These are phyloP conservation scores for Dastarcus helophoroides DNA, from an alignment of 2,888 invertebrate genomes.

Conservation along the genomic window DNA sequence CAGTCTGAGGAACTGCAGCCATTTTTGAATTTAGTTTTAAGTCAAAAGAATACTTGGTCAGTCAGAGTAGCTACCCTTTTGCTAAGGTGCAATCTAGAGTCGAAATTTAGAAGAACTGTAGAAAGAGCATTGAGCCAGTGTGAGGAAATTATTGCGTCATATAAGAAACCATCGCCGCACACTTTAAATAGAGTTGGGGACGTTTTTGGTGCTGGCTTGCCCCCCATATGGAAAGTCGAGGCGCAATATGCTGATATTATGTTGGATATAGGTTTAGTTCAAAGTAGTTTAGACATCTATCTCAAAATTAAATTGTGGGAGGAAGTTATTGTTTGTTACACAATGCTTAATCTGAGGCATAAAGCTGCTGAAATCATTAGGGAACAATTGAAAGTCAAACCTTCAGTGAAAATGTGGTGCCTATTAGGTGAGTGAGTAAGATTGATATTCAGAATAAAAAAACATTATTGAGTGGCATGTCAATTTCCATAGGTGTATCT, in stretches of 20 bases:
- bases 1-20: constrained; percentile 73
- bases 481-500: too few species aligned
- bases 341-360: constrained; percentile 67
- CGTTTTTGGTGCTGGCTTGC: constrained; percentile 61
- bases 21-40: constrained; percentile 57
- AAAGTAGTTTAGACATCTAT: constrained; percentile 73
- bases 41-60: constrained; percentile 62
- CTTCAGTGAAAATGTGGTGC: constrained; percentile 80
- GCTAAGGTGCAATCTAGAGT: constrained; percentile 66
- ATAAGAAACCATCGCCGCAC: constrained; percentile 35
- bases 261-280: constrained; percentile 68
- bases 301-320: constrained; percentile 76
- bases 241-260: constrained; percentile 68
- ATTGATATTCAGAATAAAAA: constrained; percentile 2
- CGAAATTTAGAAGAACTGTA: constrained; percentile 65
- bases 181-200: constrained; percentile 40
- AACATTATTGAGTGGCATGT: too few species aligned
- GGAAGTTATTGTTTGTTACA: constrained; percentile 85
- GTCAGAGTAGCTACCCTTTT: constrained; percentile 64
- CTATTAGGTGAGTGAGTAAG: constrained; percentile 58
- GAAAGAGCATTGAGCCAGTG: constrained; percentile 82
- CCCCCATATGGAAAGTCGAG: constrained; percentile 67
- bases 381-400: constrained; percentile 64
- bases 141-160: constrained; percentile 60
- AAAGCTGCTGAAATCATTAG: constrained; percentile 86